Evolutionary conservation across 2,888 invertebrate species (phyloP).

Genomic region (Drosophila testacea): DNA sequence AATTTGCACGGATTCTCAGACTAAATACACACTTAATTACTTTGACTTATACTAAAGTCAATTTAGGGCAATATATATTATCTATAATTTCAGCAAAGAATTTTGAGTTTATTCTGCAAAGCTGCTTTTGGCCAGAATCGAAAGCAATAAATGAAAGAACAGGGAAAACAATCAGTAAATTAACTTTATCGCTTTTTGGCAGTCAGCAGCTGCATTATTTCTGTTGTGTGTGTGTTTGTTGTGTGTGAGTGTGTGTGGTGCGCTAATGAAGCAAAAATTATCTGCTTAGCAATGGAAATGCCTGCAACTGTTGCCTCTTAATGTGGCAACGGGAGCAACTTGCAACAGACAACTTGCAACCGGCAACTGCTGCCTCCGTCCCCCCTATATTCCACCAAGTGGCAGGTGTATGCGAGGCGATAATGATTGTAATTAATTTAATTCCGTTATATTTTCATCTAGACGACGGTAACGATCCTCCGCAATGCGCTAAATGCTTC

Average conservation of each 20-base stretch:
- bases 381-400: background rate
- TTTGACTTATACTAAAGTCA: background rate
- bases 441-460: slow-evolving; percentile 84
- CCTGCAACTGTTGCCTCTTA: slow-evolving; percentile 45
- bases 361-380: background rate
- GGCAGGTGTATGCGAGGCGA: slow-evolving; percentile 72
- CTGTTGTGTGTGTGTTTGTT: slow-evolving; percentile 8
- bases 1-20: background rate
- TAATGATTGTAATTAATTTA: slow-evolving; percentile 84
- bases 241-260: slow-evolving; percentile 18
- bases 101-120: slow-evolving; percentile 6
- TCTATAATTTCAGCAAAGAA: slow-evolving; percentile 6
- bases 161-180: slow-evolving; percentile 58
- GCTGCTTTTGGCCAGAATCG: slow-evolving; percentile 10
- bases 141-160: slow-evolving; percentile 37
- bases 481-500: slow-evolving; percentile 83
- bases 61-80: slow-evolving; percentile 1
- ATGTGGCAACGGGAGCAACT: background rate
- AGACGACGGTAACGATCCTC: slow-evolving; percentile 61
- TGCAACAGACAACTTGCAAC: slow-evolving; percentile 20
- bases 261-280: slow-evolving; percentile 72
- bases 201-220: slow-evolving; percentile 29
- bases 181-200: slow-evolving; percentile 63
- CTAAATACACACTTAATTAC: background rate
- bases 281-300: slow-evolving; percentile 53